Conservation (phyloP, 2,113 vertebrate species). For the Mesoclemmys tuberculata region DNA sequence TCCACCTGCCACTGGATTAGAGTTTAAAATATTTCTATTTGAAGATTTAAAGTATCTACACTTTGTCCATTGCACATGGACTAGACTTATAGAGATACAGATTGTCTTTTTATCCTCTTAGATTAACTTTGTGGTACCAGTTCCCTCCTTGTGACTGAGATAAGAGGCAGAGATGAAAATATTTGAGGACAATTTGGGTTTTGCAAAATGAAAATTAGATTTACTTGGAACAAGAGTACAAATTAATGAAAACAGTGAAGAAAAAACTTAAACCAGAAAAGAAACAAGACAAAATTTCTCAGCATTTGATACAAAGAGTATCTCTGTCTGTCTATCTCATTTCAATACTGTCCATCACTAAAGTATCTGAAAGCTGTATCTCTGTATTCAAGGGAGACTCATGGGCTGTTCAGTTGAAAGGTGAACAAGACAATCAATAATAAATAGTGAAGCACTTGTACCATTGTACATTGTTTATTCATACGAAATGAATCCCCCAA, state of each 20-base stretch:
- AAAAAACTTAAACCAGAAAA: neutral
- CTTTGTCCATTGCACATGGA: neutral
- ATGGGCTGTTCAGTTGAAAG: neutral
- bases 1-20: neutral
- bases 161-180: constrained; percentile 28
- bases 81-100: neutral
- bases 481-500: neutral
- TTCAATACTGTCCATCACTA: neutral
- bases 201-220: neutral
- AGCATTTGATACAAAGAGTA: neutral
- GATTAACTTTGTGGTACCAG: neutral
- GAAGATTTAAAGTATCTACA: constrained; percentile 34
- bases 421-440: neutral
- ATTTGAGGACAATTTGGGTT: neutral
- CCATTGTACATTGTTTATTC: neutral
- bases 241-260: neutral
- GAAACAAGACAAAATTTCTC: neutral
- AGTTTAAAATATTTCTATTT: constrained; percentile 22
- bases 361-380: neutral
- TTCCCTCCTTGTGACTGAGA: constrained; percentile 1
- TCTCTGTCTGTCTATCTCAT: neutral
- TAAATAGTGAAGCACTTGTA: neutral
- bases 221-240: neutral
- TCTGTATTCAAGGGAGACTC: neutral
- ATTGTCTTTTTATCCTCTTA: neutral